These are phyloP conservation scores for Catostylus mosaicus DNA, from an alignment of 30 jellyfish, hydroid and myxozoan species.

Conservation along the genomic window DNA sequence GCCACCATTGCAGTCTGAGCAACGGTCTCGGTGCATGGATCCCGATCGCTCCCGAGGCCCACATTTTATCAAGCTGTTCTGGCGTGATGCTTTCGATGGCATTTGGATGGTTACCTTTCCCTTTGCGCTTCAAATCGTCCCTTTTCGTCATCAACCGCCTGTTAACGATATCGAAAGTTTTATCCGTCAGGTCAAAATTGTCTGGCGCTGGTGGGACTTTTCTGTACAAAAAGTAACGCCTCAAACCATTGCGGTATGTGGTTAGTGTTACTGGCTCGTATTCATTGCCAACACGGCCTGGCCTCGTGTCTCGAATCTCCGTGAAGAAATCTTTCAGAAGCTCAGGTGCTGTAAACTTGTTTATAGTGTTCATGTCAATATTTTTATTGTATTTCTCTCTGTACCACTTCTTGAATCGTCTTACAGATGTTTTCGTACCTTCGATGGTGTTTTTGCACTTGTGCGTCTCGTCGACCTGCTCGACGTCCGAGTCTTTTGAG, in stretches of 20 bases:
- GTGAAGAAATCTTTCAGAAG: constrained; percentile 91
- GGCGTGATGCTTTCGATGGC: constrained; percentile 98
- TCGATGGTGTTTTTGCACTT: constrained; percentile 96
- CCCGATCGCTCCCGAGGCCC: constrained; percentile 99
- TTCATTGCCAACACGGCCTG: constrained; percentile 98
- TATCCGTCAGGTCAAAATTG: constrained; percentile 95
- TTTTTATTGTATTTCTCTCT: constrained; percentile 82
- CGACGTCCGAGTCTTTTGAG: constrained; percentile 90
- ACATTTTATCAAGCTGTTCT: constrained; percentile 95
- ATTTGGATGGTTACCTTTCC: constrained; percentile 98
- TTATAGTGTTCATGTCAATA: constrained; percentile 89
- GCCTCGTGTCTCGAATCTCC: constrained; percentile 98
- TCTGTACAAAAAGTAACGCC: constrained; percentile 92
- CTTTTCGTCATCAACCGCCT: constrained; percentile 88
- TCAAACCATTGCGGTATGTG: constrained; percentile 94
- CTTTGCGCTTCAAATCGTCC: constrained; percentile 95
- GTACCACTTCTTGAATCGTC: constrained; percentile 96
- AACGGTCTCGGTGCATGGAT: constrained; percentile 99
- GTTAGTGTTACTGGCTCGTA: constrained; percentile 99
- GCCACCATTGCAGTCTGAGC: constrained; percentile 95
- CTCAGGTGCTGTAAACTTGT: constrained; percentile 95
- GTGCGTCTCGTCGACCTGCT: constrained; percentile 96
- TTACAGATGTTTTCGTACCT: constrained; percentile 97
- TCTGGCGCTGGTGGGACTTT: constrained; percentile 97
- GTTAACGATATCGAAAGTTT: constrained; percentile 92